Percentiles rank a stretch among this genome's conserved stretches.
These are phyloP conservation scores for Ostrea edulis DNA, from an alignment of 1,140 invertebrate species.

Conservation along the genomic window DNA sequence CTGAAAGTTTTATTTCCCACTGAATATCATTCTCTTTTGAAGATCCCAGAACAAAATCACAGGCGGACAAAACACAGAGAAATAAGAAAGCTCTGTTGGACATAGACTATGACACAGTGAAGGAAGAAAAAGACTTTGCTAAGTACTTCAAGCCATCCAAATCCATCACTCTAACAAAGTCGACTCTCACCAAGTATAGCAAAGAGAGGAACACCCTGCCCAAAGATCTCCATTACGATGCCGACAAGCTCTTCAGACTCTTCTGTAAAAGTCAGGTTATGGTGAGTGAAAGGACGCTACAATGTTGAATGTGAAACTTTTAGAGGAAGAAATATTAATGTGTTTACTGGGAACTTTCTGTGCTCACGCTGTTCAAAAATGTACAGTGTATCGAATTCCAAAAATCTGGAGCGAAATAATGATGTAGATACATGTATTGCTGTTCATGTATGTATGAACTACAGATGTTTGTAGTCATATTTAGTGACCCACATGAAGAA, in stretches of 20 bases:
- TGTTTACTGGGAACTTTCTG: neutral
- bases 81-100: conserved; percentile 71
- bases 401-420: too few species aligned
- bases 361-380: too few species aligned
- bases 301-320: neutral
- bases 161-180: conserved; percentile 75
- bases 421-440: too few species aligned
- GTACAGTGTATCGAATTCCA: too few species aligned
- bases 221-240: conserved; percentile 79
- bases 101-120: conserved; percentile 71
- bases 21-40: neutral
- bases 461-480: too few species aligned
- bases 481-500: too few species aligned
- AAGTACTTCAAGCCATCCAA: conserved; percentile 71
- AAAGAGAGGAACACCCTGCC: conserved; percentile 79
- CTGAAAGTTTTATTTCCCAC: too few species aligned
- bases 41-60: conserved; percentile 56
- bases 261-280: conserved; percentile 71
- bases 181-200: conserved; percentile 78
- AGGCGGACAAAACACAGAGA: conserved; percentile 64
- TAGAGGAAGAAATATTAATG: neutral
- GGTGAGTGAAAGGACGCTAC: conserved; percentile 60
- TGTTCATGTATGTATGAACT: too few species aligned
- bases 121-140: conserved; percentile 70
- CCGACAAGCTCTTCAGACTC: conserved; percentile 76